phyloP scores from a whole-genome alignment of 1,140 invertebrate genomes.

The Ceratosolen solmsi region DNA sequence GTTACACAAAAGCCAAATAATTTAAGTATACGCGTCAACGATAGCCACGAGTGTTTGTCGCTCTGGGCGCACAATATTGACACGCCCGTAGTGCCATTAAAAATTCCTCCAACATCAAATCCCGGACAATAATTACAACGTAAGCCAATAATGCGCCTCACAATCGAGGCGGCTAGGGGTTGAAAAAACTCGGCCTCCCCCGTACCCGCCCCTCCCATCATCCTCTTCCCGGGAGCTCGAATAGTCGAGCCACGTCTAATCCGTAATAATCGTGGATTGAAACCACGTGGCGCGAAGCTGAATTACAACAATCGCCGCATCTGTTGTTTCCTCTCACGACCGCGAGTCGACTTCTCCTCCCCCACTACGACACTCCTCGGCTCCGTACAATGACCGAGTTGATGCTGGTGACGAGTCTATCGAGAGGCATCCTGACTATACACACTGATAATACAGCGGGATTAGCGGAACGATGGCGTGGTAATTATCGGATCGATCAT shows the following conservation, averaged over 20 bases:
- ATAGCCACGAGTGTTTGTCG: neutral
- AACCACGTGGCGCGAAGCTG: neutral
- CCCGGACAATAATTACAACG: neutral
- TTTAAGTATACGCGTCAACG: neutral
- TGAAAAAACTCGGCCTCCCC: neutral
- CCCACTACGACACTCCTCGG: neutral
- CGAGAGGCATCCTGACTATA: neutral
- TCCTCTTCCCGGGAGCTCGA: neutral
- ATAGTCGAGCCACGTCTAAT: neutral
- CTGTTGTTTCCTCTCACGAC: neutral
- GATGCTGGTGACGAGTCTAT: neutral
- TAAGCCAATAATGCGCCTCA: neutral
- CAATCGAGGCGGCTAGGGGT: neutral
- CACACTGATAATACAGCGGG: no score
- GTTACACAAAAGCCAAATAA: neutral
- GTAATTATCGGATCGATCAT: neutral
- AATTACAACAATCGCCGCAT: neutral
- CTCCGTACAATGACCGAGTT: neutral
- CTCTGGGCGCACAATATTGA: neutral
- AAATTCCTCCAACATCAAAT: neutral
- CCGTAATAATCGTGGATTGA: conserved; percentile 20
- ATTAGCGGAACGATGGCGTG: neutral
- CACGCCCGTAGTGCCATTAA: neutral
- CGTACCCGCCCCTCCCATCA: neutral
- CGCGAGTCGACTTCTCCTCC: neutral